These are phyloP conservation scores for Scrobipalpa costella DNA, from an alignment of 2,888 invertebrate genomes.

Conservation along the genomic window DNA sequence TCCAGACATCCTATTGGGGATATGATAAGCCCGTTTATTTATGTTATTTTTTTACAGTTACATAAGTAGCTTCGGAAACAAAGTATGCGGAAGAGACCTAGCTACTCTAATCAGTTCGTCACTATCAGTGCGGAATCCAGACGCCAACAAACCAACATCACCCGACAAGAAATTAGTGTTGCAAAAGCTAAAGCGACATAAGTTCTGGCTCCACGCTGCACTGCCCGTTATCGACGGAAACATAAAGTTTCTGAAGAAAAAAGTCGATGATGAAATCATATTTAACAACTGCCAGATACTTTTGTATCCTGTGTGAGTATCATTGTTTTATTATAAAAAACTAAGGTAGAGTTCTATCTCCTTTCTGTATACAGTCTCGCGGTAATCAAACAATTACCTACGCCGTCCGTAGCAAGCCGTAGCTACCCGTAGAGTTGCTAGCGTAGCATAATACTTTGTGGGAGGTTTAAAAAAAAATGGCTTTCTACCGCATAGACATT, in stretches of 20 bases:
- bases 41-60: slow-evolving; percentile 64
- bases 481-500: no score
- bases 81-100: slow-evolving; percentile 67
- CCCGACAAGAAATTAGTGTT: slow-evolving; percentile 38
- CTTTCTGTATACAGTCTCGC: no score
- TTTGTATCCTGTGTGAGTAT: slow-evolving; percentile 85
- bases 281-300: slow-evolving; percentile 82
- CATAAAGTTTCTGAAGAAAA: slow-evolving; percentile 75
- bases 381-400: no score
- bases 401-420: no score
- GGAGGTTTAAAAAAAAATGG: no score
- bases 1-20: no score
- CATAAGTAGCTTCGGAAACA: slow-evolving; percentile 79
- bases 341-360: background rate
- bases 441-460: no score
- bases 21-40: no score
- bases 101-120: slow-evolving; percentile 58
- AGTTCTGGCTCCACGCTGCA: slow-evolving; percentile 84
- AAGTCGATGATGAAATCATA: slow-evolving; percentile 80
- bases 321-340: background rate
- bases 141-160: background rate
- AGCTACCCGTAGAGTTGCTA: no score
- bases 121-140: slow-evolving; percentile 36
- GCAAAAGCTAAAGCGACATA: slow-evolving; percentile 78
- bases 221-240: slow-evolving; percentile 81